These are phyloP conservation scores for Danio kyathit DNA, from an alignment of 2,797 vertebrate species.

Conservation along the genomic window DNA sequence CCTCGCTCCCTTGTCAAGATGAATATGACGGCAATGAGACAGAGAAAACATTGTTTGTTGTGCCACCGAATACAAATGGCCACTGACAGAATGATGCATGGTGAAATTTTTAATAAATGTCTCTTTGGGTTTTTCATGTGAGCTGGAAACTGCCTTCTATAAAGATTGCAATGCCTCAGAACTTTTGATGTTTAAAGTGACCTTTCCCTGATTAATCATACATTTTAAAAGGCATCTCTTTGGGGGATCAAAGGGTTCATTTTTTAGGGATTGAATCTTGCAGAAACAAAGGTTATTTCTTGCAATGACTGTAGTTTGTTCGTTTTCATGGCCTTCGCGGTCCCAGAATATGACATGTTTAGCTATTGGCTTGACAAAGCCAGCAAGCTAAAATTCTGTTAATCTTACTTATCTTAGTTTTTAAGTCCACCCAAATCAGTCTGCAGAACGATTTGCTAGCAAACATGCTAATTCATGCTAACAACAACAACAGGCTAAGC, in stretches of 20 bases:
- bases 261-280: constrained; percentile 11
- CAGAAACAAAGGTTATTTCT: constrained; percentile 10
- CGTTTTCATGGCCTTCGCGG: not conserved
- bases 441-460: no score
- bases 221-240: constrained; percentile 2
- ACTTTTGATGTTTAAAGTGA: constrained; percentile 27
- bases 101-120: constrained; percentile 3
- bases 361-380: not conserved
- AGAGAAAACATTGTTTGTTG: constrained; percentile 16
- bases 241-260: constrained; percentile 15
- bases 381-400: no score
- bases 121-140: not conserved
- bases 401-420: no score
- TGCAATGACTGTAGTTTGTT: not conserved
- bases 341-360: not conserved
- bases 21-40: constrained; percentile 16
- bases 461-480: no score
- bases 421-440: no score
- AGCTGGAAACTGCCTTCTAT: constrained; percentile 10
- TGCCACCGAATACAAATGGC: constrained; percentile 40
- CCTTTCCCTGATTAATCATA: constrained; percentile 18
- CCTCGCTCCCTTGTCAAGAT: constrained; percentile 23
- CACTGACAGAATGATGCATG: not conserved
- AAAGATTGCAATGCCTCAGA: constrained; percentile 9
- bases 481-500: no score